Base-by-base conservation (phyloP, 2,888 invertebrate species). In the Carcina quercana region DNA sequence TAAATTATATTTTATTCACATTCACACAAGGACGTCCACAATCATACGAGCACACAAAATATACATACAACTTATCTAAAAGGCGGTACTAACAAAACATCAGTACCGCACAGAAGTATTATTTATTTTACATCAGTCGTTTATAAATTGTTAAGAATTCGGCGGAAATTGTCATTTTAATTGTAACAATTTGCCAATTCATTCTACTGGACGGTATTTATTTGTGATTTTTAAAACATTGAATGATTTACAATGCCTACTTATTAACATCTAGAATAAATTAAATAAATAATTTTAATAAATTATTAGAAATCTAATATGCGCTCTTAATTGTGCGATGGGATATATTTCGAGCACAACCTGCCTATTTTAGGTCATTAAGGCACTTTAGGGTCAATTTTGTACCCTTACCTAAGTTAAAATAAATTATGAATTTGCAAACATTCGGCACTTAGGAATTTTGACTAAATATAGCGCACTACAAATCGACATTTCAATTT, bases 1-100 rank as follows among this genome's bases (percentile, higher is more conserved):
- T 37, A 15, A 27, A 30, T 34, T 74, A 74, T 73, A 73, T 66
- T 76, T 70, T 65, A 73, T 71, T 68, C 74, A 75, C 82, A 82
- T 64, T 46, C 82, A 82, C 60, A 67, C 83, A 79, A 82, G 83
- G 83, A 83, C 83, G 83, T 83, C 83, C 83, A 73, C 80, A 83
- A 59, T 59, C 80, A 82, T 53, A 29, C 41, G 35, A 59, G 63
- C 73, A 65, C 74, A 59, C 67, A 51, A 30, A 65, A 72, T 75
- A 72, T 71, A 78, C 71, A 72, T 61, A 69, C 64, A 62, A 69
- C 75, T 72, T 72, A 60, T 68, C 79, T 79, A 76, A 59, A 55
- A 50, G 53, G 72, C 74, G 76, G 82, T 71, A 78, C 58, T 75
- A 73, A 69, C 53, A 55, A 57, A 59, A 47, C 53, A 66, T 68